These are phyloP conservation scores for Drosophila gunungcola DNA, from an alignment of 1,140 invertebrate species.

Conservation along the genomic window DNA sequence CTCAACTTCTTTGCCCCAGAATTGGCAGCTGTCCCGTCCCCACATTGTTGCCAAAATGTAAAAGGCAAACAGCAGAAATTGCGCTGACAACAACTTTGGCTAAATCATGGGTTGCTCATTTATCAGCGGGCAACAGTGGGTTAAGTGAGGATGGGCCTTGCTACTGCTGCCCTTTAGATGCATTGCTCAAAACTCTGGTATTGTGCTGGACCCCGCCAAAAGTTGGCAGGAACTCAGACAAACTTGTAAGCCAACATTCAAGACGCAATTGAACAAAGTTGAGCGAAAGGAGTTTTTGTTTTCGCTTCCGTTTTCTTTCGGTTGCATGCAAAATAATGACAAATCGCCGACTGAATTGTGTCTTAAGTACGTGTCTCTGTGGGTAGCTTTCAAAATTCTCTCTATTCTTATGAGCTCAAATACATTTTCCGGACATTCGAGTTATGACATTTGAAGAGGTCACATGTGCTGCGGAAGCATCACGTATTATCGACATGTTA, in stretches of 20 bases:
- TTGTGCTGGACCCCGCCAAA: background rate
- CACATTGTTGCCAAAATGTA: slow-evolving; percentile 37
- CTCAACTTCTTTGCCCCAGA: background rate
- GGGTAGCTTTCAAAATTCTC: slow-evolving; percentile 10
- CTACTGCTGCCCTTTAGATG: background rate
- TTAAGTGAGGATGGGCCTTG: slow-evolving; percentile 5
- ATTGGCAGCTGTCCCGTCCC: slow-evolving; percentile 23
- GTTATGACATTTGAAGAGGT: slow-evolving; percentile 57
- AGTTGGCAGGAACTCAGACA: slow-evolving; percentile 13
- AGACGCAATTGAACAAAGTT: slow-evolving; percentile 24
- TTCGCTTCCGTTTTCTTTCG: slow-evolving; percentile 52
- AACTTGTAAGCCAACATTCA: slow-evolving; percentile 27
- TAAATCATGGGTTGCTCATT: slow-evolving; percentile 43
- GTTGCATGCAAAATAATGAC: slow-evolving; percentile 71
- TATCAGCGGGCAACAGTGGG: slow-evolving; percentile 22
- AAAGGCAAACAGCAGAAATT: slow-evolving; percentile 18
- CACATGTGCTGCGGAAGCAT: slow-evolving; percentile 29
- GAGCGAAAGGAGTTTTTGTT: slow-evolving; percentile 9
- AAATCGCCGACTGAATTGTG: slow-evolving; percentile 62
- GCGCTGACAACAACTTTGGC: slow-evolving; percentile 23
- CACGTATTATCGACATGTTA: slow-evolving; percentile 60
- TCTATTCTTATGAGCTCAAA: background rate
- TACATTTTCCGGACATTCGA: slow-evolving; percentile 16
- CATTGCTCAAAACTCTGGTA: slow-evolving; percentile 12
- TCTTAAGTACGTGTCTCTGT: slow-evolving; percentile 53